A percentile compares a stretch with the other conserved stretches of the same genome.
Evolutionary conservation across 1,140 invertebrate genomes (phyloP).

Genomic region (Brachionus sp.): DNA sequence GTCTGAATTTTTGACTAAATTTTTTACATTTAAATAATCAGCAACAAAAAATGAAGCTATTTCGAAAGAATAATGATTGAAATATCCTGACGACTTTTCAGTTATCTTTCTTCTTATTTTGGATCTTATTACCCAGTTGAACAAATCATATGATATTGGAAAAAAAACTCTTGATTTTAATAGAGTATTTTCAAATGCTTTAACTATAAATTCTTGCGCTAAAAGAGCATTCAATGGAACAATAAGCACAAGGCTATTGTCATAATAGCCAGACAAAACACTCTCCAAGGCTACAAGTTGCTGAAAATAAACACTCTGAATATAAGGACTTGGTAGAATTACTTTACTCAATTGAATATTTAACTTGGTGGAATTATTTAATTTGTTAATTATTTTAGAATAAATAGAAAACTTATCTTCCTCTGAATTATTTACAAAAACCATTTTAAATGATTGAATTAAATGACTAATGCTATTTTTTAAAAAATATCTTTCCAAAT

Average conservation of each 20-base stretch:
- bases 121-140: not conserved
- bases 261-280: not conserved
- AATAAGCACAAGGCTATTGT: not conserved
- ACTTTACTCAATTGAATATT: not conserved
- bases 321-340: not conserved
- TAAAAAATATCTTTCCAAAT: not conserved
- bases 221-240: not conserved
- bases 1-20: not conserved
- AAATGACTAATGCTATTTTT: not conserved
- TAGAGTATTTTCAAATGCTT: not conserved
- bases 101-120: not conserved
- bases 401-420: not conserved
- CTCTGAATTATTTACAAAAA: not conserved
- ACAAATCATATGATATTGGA: not conserved
- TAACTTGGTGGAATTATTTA: not conserved
- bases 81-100: not conserved
- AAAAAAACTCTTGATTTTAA: not conserved
- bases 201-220: not conserved
- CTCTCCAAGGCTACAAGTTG: not conserved
- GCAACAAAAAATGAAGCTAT: not conserved
- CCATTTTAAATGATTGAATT: not conserved
- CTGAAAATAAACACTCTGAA: slow-evolving; percentile 6
- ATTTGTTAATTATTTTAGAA: not conserved
- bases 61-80: not conserved
- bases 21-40: not conserved